phyloP scores from a whole-genome alignment of 2,113 vertebrate species.

The Indicator maculatus region DNA sequence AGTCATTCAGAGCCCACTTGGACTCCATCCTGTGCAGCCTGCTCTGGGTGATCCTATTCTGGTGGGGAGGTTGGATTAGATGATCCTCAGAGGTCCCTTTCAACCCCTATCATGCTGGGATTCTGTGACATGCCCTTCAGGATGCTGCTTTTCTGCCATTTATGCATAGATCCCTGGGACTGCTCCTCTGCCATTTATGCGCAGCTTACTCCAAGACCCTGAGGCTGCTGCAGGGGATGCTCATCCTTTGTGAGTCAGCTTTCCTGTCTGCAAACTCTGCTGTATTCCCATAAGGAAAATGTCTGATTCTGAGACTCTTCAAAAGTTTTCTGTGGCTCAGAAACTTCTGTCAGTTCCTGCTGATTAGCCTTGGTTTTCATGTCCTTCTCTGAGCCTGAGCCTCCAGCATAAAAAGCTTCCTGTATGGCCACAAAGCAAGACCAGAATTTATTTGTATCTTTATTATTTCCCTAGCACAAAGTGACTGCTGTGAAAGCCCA shows the following conservation, averaged over 20 bases:
- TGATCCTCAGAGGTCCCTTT: too few relatives aligned
- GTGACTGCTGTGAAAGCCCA: background rate
- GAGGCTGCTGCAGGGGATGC: rapidly evolving
- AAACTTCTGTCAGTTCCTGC: constrained; percentile 13
- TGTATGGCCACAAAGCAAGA: constrained; percentile 12
- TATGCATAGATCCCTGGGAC: too few relatives aligned
- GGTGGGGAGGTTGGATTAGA: too few relatives aligned
- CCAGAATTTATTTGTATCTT: constrained; percentile 38
- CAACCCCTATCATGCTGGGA: too few relatives aligned
- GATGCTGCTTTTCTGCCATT: background rate
- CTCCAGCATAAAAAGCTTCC: constrained; percentile 2
- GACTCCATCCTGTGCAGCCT: too few relatives aligned
- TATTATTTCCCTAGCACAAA: background rate
- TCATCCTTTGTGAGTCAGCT: background rate
- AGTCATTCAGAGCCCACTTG: too few relatives aligned
- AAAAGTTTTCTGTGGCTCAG: background rate
- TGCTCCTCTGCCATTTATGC: background rate
- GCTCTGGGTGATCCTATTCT: too few relatives aligned
- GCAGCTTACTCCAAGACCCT: background rate
- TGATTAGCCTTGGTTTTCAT: constrained; percentile 24
- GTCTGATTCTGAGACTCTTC: background rate
- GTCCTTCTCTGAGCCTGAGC: background rate
- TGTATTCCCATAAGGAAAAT: background rate
- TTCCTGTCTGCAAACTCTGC: background rate
- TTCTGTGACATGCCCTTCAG: background rate